These are phyloP conservation scores for Kryptopterus vitreolus DNA, from an alignment of 2,797 vertebrate species.

Conservation along the genomic window DNA sequence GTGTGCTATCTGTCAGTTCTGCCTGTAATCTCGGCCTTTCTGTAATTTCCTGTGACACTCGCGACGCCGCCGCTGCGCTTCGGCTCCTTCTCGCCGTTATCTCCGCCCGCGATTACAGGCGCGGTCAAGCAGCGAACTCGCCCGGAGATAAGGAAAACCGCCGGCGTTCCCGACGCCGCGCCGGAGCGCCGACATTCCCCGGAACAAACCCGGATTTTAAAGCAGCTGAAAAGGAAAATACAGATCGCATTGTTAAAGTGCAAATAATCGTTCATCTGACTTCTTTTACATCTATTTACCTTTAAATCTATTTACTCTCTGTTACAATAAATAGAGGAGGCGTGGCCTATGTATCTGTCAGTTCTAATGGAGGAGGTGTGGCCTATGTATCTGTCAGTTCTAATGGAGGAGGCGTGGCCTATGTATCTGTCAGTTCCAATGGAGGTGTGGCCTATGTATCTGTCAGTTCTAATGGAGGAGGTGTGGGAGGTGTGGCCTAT, in stretches of 20 bases:
- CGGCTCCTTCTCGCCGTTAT: not conserved
- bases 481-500: not conserved
- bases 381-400: not conserved
- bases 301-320: too few relatives aligned
- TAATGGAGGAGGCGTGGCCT: not conserved
- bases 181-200: not conserved
- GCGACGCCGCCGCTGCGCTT: not conserved
- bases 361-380: not conserved
- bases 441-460: not conserved
- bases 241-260: too few relatives aligned
- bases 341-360: not conserved
- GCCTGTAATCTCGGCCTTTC: constrained; percentile 1
- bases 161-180: constrained; percentile 15
- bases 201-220: not conserved
- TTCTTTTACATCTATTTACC: too few relatives aligned
- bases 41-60: constrained; percentile 40
- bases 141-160: constrained; percentile 8
- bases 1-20: not conserved
- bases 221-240: not conserved
- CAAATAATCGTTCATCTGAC: too few relatives aligned
- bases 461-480: not conserved
- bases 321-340: too few relatives aligned
- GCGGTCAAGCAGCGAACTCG: constrained; percentile 14
- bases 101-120: constrained; percentile 1
- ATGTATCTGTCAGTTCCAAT: not conserved